These are phyloP conservation scores for Ciconia stormi DNA, from an alignment of 2,113 vertebrate species.

Conservation along the genomic window DNA sequence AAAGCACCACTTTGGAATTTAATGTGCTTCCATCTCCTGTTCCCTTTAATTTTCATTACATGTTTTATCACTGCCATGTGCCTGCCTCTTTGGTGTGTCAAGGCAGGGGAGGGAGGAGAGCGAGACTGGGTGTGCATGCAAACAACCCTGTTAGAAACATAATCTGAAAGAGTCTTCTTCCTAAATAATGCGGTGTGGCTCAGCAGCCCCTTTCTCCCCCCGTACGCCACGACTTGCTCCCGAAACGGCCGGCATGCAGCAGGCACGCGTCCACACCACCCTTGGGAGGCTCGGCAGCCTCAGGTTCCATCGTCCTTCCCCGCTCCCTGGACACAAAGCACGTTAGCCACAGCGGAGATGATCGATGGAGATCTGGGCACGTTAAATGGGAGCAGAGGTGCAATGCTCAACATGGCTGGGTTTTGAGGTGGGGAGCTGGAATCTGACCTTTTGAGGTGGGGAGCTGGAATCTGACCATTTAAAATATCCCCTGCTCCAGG, in stretches of 20 bases:
- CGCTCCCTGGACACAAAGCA: fast-evolving
- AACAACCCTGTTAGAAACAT: fast-evolving
- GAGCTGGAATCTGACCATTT: not conserved
- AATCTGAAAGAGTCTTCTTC: not conserved
- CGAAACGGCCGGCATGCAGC: not conserved
- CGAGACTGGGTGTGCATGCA: fast-evolving
- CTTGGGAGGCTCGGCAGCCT: not conserved
- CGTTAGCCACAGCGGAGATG: fast-evolving
- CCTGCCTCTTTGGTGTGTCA: not conserved
- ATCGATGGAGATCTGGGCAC: not conserved
- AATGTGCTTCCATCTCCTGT: not conserved
- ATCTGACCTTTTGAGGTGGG: not conserved
- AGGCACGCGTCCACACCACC: not conserved
- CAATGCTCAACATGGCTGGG: not conserved
- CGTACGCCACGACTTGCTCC: fast-evolving
- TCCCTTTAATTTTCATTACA: not conserved
- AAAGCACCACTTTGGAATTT: not conserved
- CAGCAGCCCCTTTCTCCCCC: not conserved
- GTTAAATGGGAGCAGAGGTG: not conserved
- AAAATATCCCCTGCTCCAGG: not conserved
- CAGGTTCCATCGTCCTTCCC: not conserved
- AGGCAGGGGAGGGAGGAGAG: not conserved
- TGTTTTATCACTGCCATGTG: not conserved
- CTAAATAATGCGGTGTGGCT: fast-evolving
- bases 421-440: not conserved